Conservation (phyloP, 2,797 vertebrate species). For the Enteromius thamalakanensis region DNA sequence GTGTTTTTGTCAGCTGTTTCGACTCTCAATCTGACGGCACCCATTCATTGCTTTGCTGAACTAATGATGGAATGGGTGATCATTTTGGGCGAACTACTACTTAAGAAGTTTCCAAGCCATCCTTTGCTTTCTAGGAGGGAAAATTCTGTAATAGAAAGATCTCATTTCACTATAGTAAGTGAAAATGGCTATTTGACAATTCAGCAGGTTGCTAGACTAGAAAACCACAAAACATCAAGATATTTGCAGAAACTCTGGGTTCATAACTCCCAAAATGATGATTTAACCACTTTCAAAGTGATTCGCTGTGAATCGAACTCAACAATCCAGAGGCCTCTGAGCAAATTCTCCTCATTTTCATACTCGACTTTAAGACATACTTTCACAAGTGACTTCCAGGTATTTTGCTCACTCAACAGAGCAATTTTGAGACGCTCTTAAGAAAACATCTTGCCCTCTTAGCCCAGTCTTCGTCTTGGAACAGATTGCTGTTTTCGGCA, state of each 20-base stretch:
- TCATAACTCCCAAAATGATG: constrained; percentile 3
- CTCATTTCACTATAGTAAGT: neutral
- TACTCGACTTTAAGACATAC: constrained; percentile 1
- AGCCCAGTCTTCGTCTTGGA: neutral
- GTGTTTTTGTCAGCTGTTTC: neutral
- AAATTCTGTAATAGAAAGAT: neutral
- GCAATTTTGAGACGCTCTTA: constrained; percentile 29
- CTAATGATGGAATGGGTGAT: neutral
- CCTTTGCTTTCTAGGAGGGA: neutral
- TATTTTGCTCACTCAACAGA: constrained; percentile 41
- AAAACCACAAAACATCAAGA: neutral
- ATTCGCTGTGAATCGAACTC: neutral
- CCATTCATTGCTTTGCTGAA: neutral
- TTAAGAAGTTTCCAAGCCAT: neutral
- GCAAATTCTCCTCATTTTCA: neutral
- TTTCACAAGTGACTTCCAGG: constrained; percentile 40
- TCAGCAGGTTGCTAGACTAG: neutral
- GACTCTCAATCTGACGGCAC: neutral
- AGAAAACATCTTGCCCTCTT: constrained; percentile 29
- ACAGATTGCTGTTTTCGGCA: constrained; percentile 12
- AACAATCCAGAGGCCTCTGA: constrained; percentile 23
- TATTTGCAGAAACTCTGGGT: neutral
- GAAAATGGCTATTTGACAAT: neutral
- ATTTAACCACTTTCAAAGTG: constrained; percentile 17
- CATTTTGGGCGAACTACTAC: neutral